A percentile compares a stretch with the other conserved stretches of the same genome.
Evolutionary conservation across 2,113 vertebrate species (phyloP).

Genomic region (Patagioenas fasciata): DNA sequence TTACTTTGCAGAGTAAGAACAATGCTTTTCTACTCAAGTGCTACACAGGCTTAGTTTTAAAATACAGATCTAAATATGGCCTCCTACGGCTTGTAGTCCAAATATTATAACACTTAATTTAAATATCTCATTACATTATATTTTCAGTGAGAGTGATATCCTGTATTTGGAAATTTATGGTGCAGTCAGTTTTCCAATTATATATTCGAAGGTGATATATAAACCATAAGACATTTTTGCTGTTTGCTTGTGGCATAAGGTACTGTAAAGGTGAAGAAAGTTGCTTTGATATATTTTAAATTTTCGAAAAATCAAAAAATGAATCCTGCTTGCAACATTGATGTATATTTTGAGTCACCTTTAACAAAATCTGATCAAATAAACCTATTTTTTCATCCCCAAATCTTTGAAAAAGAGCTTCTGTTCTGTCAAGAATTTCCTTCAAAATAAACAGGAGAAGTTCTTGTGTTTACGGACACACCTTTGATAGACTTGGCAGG

Average conservation of each 20-base stretch:
- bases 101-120: not conserved
- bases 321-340: not conserved
- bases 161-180: not conserved
- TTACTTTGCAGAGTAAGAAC: not conserved
- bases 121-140: not conserved
- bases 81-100: not conserved
- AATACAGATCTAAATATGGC: not conserved
- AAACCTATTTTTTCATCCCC: not conserved
- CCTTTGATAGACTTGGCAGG: not conserved
- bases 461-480: not conserved
- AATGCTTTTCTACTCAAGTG: not conserved
- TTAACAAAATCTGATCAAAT: not conserved
- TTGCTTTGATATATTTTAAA: not conserved
- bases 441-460: not conserved
- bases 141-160: not conserved
- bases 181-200: not conserved
- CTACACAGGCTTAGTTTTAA: not conserved
- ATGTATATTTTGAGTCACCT: not conserved
- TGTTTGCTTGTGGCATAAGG: not conserved
- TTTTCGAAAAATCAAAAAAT: not conserved
- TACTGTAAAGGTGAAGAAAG: not conserved
- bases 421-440: not conserved
- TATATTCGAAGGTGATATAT: not conserved
- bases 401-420: not conserved
- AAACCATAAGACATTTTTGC: not conserved